phyloP scores from a whole-genome alignment of 1,140 invertebrate species.

The Zaprionus africanus region DNA sequence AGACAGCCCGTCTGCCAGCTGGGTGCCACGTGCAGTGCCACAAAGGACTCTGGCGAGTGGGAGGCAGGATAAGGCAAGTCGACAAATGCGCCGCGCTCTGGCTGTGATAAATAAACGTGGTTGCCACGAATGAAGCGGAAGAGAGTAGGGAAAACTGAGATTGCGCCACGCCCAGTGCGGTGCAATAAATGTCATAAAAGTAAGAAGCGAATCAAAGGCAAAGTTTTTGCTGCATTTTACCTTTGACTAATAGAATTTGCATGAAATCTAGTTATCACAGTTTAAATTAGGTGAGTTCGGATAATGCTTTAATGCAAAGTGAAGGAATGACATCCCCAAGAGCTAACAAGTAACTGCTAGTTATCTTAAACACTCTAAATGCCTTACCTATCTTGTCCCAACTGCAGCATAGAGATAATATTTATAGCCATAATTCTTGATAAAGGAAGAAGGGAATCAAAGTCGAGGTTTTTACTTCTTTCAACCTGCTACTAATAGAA shows the following conservation, averaged over 20 bases:
- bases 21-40: background rate
- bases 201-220: constrained; percentile 46
- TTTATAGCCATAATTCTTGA: background rate
- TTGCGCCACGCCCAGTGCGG: background rate
- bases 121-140: constrained; percentile 13
- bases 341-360: too few species aligned
- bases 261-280: too few species aligned
- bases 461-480: too few species aligned
- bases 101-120: constrained; percentile 65
- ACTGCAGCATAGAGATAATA: background rate
- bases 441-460: too few species aligned
- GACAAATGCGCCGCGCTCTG: constrained; percentile 63
- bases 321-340: too few species aligned
- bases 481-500: too few species aligned
- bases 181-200: constrained; percentile 60
- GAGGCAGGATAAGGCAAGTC: constrained; percentile 65
- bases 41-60: constrained; percentile 37
- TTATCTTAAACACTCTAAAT: too few species aligned
- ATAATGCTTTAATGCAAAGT: too few species aligned
- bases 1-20: constrained; percentile 30
- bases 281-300: too few species aligned
- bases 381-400: background rate
- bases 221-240: constrained; percentile 49
- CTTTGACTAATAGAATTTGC: background rate
- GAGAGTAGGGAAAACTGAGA: background rate